Evolutionary conservation across 2,888 invertebrate species (phyloP), one percentile per base, ranked within the genome.

Genomic region (Tenthredo amoena): DNA sequence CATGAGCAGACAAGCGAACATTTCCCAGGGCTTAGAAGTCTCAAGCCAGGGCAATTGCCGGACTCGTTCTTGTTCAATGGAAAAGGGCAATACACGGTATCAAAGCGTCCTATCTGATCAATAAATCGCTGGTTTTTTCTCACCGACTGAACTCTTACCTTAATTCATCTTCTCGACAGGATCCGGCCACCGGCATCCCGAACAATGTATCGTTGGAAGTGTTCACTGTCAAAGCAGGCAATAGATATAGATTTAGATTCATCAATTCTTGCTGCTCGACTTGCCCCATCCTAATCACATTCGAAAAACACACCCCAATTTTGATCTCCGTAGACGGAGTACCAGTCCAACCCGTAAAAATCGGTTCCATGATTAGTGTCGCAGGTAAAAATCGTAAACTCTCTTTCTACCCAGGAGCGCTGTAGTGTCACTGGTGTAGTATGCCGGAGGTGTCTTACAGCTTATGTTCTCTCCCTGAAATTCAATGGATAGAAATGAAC

Each of bases 51-150:
- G 10, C 97, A 97, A 93, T 96, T 96, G 92, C 97, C 98, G 50
- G 96, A 97, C 90, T 97, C 96, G 55, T 95, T 98, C 85, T 94
- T 98, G 85, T 96, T 98, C 89, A 98, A 98, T 94, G 98, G 98
- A 91, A 96, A 96, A 93, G 97, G 98, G 89, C 97, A 97, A 92
- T 97, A 97, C 95, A 96, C 96, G 93, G 93, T 92, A 85, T 87
- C 84, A 26, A 12, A 50, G 31, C 74, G 10, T 55, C 12, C 18
- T 0, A 26, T 7, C 6, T 76, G 1, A 34, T 58, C 18, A 21
- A n/a, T 1, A 12, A 18, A 40, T 55, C 7, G 31, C 34, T 84
- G n/a, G 1, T 5, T 3, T 31, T 18, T 7, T 74, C 37, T n/a
- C 15, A 15, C 12, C 21, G 43, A 40, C 26, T 31, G 31, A 55